A percentile compares a stretch with the other conserved stretches of the same genome.
phyloP scores from a whole-genome alignment of 2,888 invertebrate species.

The Lomographa bimaculata region DNA sequence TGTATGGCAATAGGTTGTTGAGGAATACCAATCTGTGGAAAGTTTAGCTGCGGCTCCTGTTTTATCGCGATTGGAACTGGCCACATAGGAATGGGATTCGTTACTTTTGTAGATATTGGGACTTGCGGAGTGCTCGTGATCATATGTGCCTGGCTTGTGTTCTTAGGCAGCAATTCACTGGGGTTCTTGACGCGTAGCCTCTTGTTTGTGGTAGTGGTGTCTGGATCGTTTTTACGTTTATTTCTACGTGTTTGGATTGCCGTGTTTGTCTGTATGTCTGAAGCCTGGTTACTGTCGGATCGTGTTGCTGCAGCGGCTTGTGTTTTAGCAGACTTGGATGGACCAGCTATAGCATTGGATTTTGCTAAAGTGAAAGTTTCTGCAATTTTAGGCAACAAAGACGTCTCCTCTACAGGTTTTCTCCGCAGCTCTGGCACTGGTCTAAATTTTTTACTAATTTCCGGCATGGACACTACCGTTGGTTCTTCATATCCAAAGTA shows the following conservation, averaged over 20 bases:
- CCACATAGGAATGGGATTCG: not conserved
- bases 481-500: constrained; percentile 1
- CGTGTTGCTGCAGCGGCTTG: too few species aligned
- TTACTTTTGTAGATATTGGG: not conserved
- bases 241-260: not conserved
- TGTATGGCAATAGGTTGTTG: not conserved
- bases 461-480: not conserved
- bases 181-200: constrained; percentile 10
- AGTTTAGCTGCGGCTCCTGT: constrained; percentile 1
- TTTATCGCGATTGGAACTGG: constrained; percentile 2
- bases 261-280: too few species aligned
- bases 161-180: constrained; percentile 1
- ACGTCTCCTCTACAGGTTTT: too few species aligned
- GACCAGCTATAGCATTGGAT: not conserved
- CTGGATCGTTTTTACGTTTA: constrained; percentile 2
- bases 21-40: not conserved
- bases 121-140: too few species aligned
- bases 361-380: constrained; percentile 7
- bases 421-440: too few species aligned
- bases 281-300: too few species aligned
- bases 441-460: too few species aligned
- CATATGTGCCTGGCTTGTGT: not conserved
- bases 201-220: not conserved
- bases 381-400: constrained; percentile 5
- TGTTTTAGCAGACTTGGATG: too few species aligned